Evolutionary conservation across 2,888 invertebrate genomes (phyloP).

Genomic region (Cybosia mesomella): DNA sequence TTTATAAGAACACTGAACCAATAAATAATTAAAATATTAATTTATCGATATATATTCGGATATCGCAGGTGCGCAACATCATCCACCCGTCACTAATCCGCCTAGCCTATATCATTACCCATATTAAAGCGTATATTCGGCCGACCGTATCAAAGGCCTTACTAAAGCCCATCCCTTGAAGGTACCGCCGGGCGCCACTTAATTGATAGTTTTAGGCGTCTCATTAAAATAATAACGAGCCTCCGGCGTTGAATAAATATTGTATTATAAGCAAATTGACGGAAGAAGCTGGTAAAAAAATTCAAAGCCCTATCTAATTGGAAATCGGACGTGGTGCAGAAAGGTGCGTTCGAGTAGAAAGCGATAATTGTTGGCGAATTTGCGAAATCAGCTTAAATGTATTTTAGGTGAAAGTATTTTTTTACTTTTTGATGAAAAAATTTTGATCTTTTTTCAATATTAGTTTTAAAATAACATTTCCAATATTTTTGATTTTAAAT

Average conservation of each 20-base stretch:
- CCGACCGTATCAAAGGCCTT: conserved; percentile 59
- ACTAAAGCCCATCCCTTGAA: conserved; percentile 61
- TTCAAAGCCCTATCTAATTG: conserved; percentile 46
- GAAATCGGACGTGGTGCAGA: conserved; percentile 34
- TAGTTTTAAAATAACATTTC: not conserved
- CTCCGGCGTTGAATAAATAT: conserved; percentile 78
- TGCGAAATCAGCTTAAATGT: not conserved
- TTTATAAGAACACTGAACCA: not conserved
- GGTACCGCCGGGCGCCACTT: conserved; percentile 74
- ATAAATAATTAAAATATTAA: not conserved
- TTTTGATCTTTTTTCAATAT: not conserved
- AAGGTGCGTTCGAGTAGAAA: conserved; percentile 33
- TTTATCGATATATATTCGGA: conserved; percentile 2
- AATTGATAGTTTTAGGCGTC: conserved; percentile 78
- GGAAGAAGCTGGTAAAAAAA: conserved; percentile 67
- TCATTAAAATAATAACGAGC: conserved; percentile 77
- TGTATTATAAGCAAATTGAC: conserved; percentile 82
- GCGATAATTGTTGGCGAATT: conserved; percentile 9
- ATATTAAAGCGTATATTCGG: conserved; percentile 44
- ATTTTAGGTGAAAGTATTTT: no score
- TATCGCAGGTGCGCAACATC: conserved; percentile 3
- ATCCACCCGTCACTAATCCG: conserved; percentile 23
- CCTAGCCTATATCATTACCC: conserved; percentile 54
- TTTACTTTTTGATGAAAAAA: not conserved
- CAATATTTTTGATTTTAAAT: no score